A percentile compares a stretch with the other conserved stretches of the same genome.
These are phyloP conservation scores for Fundulus diaphanus DNA, from an alignment of 2,797 vertebrate genomes.

Conservation along the genomic window DNA sequence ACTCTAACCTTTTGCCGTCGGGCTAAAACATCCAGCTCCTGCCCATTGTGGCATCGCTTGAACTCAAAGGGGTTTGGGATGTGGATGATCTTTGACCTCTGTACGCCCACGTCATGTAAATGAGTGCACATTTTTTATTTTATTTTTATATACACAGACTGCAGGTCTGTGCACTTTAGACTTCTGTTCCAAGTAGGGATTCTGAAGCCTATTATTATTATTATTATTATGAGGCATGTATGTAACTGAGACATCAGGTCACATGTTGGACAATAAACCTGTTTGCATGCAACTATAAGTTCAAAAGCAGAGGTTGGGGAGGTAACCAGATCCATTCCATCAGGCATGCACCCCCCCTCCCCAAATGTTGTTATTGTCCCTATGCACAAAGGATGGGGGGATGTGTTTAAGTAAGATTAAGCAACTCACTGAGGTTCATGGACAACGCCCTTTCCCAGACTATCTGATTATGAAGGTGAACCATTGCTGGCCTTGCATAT, in stretches of 20 bases:
- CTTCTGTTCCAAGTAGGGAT: conserved; percentile 17
- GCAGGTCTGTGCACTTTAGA: background rate
- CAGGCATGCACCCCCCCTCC: conserved; percentile 26
- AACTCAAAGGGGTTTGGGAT: conserved; percentile 83
- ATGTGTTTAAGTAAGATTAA: conserved; percentile 69
- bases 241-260: conserved; percentile 8
- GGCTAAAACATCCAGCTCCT: conserved; percentile 73
- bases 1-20: conserved; percentile 66
- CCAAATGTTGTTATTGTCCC: conserved; percentile 74
- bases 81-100: conserved; percentile 85
- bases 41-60: conserved; percentile 64
- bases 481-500: conserved; percentile 27
- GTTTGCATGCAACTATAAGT: conserved; percentile 59
- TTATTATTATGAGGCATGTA: conserved; percentile 18
- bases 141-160: conserved; percentile 25
- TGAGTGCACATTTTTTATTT: conserved; percentile 57
- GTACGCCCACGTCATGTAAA: conserved; percentile 86
- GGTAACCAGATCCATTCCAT: conserved; percentile 68
- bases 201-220: conserved; percentile 28
- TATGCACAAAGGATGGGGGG: conserved; percentile 73
- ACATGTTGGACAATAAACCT: conserved; percentile 43
- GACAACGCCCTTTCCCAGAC: conserved; percentile 77
- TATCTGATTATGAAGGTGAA: conserved; percentile 52
- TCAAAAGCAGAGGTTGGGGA: conserved; percentile 67
- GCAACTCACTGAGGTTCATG: conserved; percentile 66